phyloP scores from a whole-genome alignment of 2,797 vertebrate species.

The Salmo trutta region DNA sequence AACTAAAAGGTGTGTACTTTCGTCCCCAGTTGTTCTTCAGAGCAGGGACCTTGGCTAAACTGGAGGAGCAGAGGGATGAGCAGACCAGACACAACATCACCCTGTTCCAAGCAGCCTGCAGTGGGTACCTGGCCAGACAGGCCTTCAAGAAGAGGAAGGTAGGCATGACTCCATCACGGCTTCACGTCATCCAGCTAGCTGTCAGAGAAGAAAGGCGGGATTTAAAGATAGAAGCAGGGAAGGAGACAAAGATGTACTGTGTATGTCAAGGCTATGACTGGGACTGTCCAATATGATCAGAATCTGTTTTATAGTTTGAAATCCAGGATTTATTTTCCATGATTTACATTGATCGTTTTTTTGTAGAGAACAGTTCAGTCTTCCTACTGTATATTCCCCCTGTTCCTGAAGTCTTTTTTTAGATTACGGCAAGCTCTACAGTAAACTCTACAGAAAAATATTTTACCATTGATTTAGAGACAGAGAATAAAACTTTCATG shows the following conservation, averaged over 20 bases:
- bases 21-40: slow-evolving; percentile 93
- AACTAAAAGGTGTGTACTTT: slow-evolving; percentile 20
- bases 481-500: neutral
- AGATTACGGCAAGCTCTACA: too few relatives aligned
- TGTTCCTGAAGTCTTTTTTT: too few relatives aligned
- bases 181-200: neutral
- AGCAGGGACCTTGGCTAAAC: slow-evolving; percentile 87
- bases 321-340: neutral
- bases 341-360: neutral
- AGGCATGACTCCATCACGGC: neutral
- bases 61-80: slow-evolving; percentile 94
- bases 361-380: neutral
- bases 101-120: slow-evolving; percentile 89
- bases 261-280: too few relatives aligned
- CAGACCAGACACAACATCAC: slow-evolving; percentile 91
- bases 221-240: neutral
- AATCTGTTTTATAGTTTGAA: neutral
- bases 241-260: neutral
- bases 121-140: slow-evolving; percentile 93
- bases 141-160: slow-evolving; percentile 99
- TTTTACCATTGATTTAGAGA: too few relatives aligned
- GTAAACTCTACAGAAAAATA: too few relatives aligned
- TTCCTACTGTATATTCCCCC: too few relatives aligned
- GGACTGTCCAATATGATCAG: neutral
- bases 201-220: neutral